Evolutionary conservation across 2,888 invertebrate species (phyloP), one percentile per base, ranked within the genome.

Genomic region (Campoplex nolae): DNA sequence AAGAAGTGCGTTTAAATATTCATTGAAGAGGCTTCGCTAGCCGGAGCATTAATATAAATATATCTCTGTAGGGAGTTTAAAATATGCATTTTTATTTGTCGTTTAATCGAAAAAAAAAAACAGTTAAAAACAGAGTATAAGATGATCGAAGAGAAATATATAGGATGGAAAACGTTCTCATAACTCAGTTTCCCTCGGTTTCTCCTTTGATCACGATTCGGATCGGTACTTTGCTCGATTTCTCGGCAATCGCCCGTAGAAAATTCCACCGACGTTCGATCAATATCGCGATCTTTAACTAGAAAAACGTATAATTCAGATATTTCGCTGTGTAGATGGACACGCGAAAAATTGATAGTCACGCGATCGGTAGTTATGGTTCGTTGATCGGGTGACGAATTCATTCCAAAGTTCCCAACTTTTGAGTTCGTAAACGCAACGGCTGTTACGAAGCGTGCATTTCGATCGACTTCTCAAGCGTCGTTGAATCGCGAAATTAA

Each of bases 181-280:
- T 32, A 28, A 56, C 42, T 45, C 76, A 23, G 42, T 48, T 71
- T 62, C 32, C 35, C 62, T 56, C 23, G 28, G 58, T 58, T 58
- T 67, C 18, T 35, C 67, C 2, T 67, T 67, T 38, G 35, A 35
- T 71, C 45, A 13, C 62, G 62, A 77, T 77, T 71, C n/a, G 45
- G 70, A 73, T 73, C 73, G 83, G 74, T 68, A 67, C 73, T 78
- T 68, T 68, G 78, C 48, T 85, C 83, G 78, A 79, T 83, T 80
- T 86, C 78, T 68, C 68, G 58, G 74, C 76, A 83, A 83, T 58
- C 45, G 48, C 38, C 65, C 81, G 70, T 73, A 51, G 48, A 51
- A 73, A 82, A 85, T 77, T 74, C 51, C 42, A 38, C 45, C 74
- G 68, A 11, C 65, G 77, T 54, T 23, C 77, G 58, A 74, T 68